Conservation (phyloP, 2,113 vertebrate genomes). For the Centropus unirufus region DNA sequence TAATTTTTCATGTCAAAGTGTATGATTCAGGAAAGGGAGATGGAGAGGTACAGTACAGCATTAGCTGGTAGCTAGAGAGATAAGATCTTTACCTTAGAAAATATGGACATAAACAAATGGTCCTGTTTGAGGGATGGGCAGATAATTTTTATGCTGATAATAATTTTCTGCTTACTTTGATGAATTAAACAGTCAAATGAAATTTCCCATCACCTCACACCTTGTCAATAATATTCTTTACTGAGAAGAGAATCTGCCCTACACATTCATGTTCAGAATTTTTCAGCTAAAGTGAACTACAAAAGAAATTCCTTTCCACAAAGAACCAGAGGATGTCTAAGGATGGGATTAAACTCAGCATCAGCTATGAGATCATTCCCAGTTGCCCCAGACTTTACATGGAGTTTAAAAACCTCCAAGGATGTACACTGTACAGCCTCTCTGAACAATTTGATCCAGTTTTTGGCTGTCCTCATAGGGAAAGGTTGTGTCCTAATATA, state of each 20-base stretch:
- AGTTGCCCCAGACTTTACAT: neutral
- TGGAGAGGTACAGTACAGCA: neutral
- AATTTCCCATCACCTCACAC: neutral
- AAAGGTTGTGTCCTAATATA: neutral
- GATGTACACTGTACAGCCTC: neutral
- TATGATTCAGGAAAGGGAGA: neutral
- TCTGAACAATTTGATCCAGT: neutral
- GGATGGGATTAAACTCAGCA: neutral
- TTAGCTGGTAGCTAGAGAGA: neutral
- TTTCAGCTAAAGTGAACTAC: neutral
- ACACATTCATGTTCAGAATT: neutral
- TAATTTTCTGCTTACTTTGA: neutral
- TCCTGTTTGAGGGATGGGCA: rapidly evolving
- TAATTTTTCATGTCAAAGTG: conserved; percentile 2
- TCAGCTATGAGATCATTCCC: neutral
- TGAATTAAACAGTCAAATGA: neutral
- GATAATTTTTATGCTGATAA: neutral
- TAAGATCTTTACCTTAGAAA: neutral
- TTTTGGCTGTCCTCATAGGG: neutral
- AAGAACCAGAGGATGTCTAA: neutral
- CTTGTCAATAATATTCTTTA: neutral
- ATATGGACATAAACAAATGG: neutral
- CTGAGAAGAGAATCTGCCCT: neutral
- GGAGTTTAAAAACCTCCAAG: neutral
- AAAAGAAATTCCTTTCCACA: neutral